Conservation (phyloP, 2,888 invertebrate genomes). For the Plagodis pulveraria region DNA sequence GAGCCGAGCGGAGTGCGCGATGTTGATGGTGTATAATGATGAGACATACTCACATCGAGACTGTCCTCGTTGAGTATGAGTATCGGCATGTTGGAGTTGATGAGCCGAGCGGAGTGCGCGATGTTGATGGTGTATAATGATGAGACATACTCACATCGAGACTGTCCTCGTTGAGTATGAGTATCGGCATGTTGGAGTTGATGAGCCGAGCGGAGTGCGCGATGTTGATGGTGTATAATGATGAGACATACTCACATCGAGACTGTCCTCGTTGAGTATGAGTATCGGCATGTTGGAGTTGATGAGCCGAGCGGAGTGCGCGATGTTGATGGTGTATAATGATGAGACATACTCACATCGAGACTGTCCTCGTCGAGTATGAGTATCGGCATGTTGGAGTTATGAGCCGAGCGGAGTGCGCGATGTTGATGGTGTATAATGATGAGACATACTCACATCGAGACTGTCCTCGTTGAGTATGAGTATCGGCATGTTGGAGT, state of each 20-base stretch:
- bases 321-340: slow-evolving; percentile 99
- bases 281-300: slow-evolving; percentile 93
- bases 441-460: slow-evolving; percentile 90
- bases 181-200: slow-evolving; percentile 92
- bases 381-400: slow-evolving; percentile 93
- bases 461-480: slow-evolving; percentile 95
- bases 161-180: slow-evolving; percentile 95
- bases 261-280: slow-evolving; percentile 94
- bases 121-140: slow-evolving; percentile 99
- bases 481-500: slow-evolving; percentile 93
- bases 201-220: slow-evolving; percentile 97
- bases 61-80: slow-evolving; percentile 95
- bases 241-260: slow-evolving; percentile 91
- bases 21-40: too few relatives aligned
- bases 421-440: slow-evolving; percentile 99
- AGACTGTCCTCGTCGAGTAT: slow-evolving; percentile 95
- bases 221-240: slow-evolving; percentile 99
- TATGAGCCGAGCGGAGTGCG: slow-evolving; percentile 96
- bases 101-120: slow-evolving; percentile 96
- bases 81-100: slow-evolving; percentile 93
- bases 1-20: slow-evolving; percentile 96
- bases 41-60: slow-evolving; percentile 90
- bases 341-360: slow-evolving; percentile 90
- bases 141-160: slow-evolving; percentile 91
- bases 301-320: slow-evolving; percentile 95